Evolutionary conservation across 2,888 invertebrate genomes (phyloP).

Genomic region (Phyto melanocephala): DNA sequence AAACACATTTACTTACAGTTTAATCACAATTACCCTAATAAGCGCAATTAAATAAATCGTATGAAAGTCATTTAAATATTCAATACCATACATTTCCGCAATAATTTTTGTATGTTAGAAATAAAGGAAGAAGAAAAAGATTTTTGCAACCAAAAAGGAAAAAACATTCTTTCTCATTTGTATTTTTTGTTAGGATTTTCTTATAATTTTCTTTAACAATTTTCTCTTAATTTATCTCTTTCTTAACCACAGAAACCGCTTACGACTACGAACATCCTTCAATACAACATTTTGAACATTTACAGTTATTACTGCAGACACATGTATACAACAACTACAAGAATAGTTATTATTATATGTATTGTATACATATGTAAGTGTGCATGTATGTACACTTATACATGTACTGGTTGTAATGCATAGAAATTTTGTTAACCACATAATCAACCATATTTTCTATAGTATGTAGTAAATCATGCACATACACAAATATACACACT

Average conservation of each 20-base stretch:
- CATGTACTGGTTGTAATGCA: neutral
- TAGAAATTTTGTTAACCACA: constrained; percentile 45
- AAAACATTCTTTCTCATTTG: neutral
- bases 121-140: neutral
- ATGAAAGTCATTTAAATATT: constrained; percentile 8
- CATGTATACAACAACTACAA: constrained; percentile 18
- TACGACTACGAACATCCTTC: constrained; percentile 41
- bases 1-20: neutral
- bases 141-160: neutral
- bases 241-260: constrained; percentile 56
- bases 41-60: neutral
- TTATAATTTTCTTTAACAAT: constrained; percentile 46
- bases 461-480: neutral
- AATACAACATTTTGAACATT: constrained; percentile 33
- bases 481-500: neutral
- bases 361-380: neutral
- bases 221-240: constrained; percentile 43
- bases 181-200: constrained; percentile 21
- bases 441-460: constrained; percentile 44
- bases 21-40: neutral
- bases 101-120: constrained; percentile 12
- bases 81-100: constrained; percentile 21
- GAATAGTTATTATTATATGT: constrained; percentile 31
- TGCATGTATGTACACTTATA: neutral
- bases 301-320: constrained; percentile 59